Conservation (phyloP, 2,797 vertebrate genomes). For the Myoxocephalus aenaeus region DNA sequence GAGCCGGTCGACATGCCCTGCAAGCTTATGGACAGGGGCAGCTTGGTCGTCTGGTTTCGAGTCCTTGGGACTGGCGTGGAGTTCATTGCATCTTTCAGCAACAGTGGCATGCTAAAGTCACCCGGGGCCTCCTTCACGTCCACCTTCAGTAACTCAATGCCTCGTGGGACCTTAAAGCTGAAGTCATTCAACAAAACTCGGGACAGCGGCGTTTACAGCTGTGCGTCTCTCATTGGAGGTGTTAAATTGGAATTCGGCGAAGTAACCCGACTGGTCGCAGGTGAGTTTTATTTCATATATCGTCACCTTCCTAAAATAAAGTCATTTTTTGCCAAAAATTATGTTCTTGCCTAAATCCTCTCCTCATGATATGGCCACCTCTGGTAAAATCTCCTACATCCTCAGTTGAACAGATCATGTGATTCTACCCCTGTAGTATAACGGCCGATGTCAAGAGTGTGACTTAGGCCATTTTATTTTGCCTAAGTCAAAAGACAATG, state of each 20-base stretch:
- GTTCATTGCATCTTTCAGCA: conserved; percentile 55
- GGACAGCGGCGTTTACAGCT: conserved; percentile 76
- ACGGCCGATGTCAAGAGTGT: too few species aligned
- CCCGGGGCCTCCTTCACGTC: rapidly evolving
- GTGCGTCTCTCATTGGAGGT: conserved; percentile 21
- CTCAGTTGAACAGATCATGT: too few species aligned
- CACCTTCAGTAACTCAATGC: rapidly evolving
- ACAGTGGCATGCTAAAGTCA: rapidly evolving
- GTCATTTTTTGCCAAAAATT: too few species aligned
- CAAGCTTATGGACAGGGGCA: rapidly evolving
- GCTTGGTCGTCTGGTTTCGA: conserved; percentile 63
- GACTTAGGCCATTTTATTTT: too few species aligned
- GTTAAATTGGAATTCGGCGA: conserved; percentile 49
- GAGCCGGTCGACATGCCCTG: rapidly evolving
- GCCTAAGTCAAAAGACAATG: too few species aligned
- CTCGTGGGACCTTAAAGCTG: rapidly evolving
- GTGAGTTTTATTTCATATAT: conserved; percentile 54
- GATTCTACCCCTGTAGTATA: too few species aligned
- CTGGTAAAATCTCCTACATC: too few species aligned
- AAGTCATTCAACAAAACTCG: not conserved
- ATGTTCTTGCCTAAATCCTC: too few species aligned
- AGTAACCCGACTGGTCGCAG: conserved; percentile 42
- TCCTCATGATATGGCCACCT: too few species aligned
- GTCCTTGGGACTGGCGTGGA: conserved; percentile 44
- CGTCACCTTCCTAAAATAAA: too few species aligned